Evolutionary conservation across 2,113 vertebrate genomes (phyloP).

Genomic region (Erinaceus europaeus): DNA sequence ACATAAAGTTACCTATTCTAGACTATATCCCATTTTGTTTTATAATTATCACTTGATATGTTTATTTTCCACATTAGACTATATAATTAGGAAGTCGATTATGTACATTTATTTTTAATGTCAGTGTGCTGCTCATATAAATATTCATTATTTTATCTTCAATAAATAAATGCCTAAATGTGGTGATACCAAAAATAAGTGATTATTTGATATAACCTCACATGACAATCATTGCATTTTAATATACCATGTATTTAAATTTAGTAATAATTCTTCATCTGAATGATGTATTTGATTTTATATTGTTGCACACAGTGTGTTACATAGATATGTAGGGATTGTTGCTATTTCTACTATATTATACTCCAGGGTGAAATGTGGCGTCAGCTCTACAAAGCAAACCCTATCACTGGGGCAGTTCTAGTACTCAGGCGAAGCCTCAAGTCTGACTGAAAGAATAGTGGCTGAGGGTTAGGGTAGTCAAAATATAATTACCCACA

Average conservation of each 20-base stretch:
- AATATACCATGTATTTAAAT: background rate
- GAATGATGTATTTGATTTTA: constrained; percentile 15
- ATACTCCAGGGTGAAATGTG: constrained; percentile 30
- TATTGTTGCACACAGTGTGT: background rate
- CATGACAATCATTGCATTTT: background rate
- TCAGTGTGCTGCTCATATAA: background rate
- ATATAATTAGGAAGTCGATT: background rate
- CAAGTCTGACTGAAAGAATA: constrained; percentile 13
- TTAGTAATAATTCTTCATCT: background rate
- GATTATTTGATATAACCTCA: background rate
- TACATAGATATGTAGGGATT: constrained; percentile 17
- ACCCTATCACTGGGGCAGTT: background rate
- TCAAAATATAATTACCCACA: constrained; percentile 51
- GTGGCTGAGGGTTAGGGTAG: constrained; percentile 28
- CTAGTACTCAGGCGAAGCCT: constrained; percentile 22
- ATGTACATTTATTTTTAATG: background rate
- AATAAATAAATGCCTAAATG: constrained; percentile 10
- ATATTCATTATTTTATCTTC: background rate
- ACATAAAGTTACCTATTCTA: background rate
- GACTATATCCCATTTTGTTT: background rate
- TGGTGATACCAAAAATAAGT: background rate
- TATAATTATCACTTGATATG: background rate
- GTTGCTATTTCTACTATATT: constrained; percentile 1
- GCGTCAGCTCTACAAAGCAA: constrained; percentile 33
- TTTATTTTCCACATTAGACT: background rate